A percentile compares a stretch with the other conserved stretches of the same genome.
phyloP scores from a whole-genome alignment of 2,797 vertebrate genomes.

The Danio choprae region DNA sequence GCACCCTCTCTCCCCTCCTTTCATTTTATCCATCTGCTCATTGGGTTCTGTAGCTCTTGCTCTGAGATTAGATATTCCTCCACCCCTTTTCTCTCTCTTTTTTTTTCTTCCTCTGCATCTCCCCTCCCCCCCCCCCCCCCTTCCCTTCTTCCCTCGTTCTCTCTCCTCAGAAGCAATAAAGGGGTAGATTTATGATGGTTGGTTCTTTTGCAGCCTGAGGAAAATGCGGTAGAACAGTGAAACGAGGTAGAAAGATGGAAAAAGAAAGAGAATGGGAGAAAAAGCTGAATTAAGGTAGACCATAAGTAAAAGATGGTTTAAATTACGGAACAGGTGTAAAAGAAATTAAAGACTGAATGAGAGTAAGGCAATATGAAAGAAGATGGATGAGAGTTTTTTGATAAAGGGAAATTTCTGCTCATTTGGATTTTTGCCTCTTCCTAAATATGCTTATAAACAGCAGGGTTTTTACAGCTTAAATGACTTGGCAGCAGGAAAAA shows the following conservation, averaged over 20 bases:
- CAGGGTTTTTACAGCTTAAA: neutral
- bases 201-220: conserved; percentile 79
- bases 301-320: conserved; percentile 45
- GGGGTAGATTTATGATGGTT: conserved; percentile 85
- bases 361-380: conserved; percentile 26
- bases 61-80: conserved; percentile 66
- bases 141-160: conserved; percentile 28
- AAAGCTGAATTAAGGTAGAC: conserved; percentile 47
- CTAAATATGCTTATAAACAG: conserved; percentile 12
- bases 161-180: conserved; percentile 82
- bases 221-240: conserved; percentile 69
- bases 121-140: conserved; percentile 55
- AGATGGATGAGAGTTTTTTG: conserved; percentile 32
- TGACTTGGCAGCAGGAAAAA: neutral
- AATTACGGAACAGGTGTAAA: conserved; percentile 50
- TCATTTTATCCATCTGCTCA: conserved; percentile 64
- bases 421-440: conserved; percentile 8
- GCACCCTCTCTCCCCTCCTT: conserved; percentile 47
- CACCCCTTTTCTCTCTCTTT: conserved; percentile 60
- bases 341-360: conserved; percentile 36
- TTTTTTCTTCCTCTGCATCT: conserved; percentile 53
- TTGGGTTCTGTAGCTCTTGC: conserved; percentile 60
- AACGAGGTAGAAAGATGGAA: conserved; percentile 58
- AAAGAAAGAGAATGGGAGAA: conserved; percentile 66
- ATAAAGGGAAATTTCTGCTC: conserved; percentile 34